Percentiles rank a stretch among this genome's conserved stretches.
Conservation (phyloP, 1,140 invertebrate species). For the Leptopilina boulardi region DNA sequence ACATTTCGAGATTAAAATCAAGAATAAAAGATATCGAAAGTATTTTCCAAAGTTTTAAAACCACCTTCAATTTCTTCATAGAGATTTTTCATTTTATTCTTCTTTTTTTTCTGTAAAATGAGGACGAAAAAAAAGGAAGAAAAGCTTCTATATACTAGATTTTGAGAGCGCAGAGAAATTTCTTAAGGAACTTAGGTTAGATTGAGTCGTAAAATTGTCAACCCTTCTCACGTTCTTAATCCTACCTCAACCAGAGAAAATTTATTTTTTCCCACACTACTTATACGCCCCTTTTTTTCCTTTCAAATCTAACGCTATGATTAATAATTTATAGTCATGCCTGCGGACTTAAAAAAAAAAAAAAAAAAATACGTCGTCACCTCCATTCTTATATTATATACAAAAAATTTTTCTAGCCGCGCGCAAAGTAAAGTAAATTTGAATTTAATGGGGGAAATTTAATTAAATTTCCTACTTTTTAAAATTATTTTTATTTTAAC, state of each 20-base stretch:
- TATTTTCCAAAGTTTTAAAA: slow-evolving; percentile 15
- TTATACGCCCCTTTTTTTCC: slow-evolving; percentile 6
- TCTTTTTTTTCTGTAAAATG: neutral
- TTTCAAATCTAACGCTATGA: slow-evolving; percentile 9
- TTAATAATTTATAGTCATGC: slow-evolving; percentile 14
- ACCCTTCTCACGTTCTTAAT: slow-evolving; percentile 16
- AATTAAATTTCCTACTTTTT: neutral
- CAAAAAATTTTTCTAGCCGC: too few relatives aligned
- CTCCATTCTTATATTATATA: neutral
- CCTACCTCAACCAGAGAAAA: slow-evolving; percentile 16
- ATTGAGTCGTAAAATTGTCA: slow-evolving; percentile 17
- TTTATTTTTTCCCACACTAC: slow-evolving; percentile 17
- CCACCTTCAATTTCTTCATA: slow-evolving; percentile 2
- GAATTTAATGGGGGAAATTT: neutral
- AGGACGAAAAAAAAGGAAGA: neutral
- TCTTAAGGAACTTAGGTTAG: slow-evolving; percentile 17
- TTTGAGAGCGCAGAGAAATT: slow-evolving; percentile 4
- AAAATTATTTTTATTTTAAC: neutral
- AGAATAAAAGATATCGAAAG: slow-evolving; percentile 11
- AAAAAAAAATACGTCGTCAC: neutral
- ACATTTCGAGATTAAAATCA: slow-evolving; percentile 15
- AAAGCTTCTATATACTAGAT: slow-evolving; percentile 6
- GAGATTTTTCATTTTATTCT: neutral
- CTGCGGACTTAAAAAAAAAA: neutral
- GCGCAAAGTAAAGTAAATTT: too few relatives aligned